Base-by-base conservation (phyloP, 2,797 vertebrate genomes). In the Sebastes glaucus region DNA sequence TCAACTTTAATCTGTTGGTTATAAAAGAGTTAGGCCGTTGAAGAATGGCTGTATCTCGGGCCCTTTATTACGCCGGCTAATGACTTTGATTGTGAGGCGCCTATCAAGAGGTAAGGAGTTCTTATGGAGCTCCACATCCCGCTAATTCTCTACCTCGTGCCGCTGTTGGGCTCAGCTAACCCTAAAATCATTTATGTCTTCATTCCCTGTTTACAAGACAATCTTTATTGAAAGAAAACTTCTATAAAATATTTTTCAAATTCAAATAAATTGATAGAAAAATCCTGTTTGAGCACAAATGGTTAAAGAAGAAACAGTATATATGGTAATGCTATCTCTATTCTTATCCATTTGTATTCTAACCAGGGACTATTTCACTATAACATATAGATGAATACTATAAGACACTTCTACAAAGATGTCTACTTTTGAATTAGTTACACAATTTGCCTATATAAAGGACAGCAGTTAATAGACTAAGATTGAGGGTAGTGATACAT, bases 1-100 rank as follows among this genome's bases (percentile, higher is more conserved):
- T 96, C 94, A 96, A 94, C 93, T 96, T 95, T 95, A 96, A 96
- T 96, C 94, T 96, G 94, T 95, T 94, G 92, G 93, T 96, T 96
- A 95, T 96, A 95, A 96, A 96, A 95, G 95, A 96, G 94, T 96
- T 96, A 95, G 94, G 92, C 89, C 86, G 93, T 94, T 96, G 95
- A 96, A 96, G 94, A 95, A 96, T 96, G 93, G 92, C 96, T 94
- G 93, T 94, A 95, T 96, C 95, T 96, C 91, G 88, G 94, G 93
- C 91, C 93, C 93, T 96, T 96, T 96, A 95, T 96, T 96, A 95
- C 94, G 80, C 94, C 89, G 90, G 87, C 87, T 96, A 96, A 96
- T 95, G 94, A 96, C 95, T 95, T 95, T 93, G 95, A 96, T 95
- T 94, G 93, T 94, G 91, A 93, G 88, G 94, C 91, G 92, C 92